A percentile compares a stretch with the other conserved stretches of the same genome.
Evolutionary conservation across 2,797 vertebrate genomes (phyloP).

Genomic region (Simalia tracyae): DNA sequence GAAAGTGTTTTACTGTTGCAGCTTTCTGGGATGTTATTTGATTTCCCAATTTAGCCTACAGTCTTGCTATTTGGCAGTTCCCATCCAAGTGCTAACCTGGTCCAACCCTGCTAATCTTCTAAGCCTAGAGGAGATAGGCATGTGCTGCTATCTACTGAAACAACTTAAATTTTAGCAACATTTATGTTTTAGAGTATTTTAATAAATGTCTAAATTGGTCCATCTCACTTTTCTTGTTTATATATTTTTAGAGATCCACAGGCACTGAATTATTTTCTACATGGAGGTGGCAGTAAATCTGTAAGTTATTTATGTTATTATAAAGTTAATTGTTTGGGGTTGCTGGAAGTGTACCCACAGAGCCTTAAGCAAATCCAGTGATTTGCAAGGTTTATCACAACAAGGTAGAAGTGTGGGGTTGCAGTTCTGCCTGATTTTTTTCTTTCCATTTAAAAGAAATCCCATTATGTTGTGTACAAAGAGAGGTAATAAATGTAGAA

Average conservation of each 20-base stretch:
- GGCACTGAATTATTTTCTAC: slow-evolving; percentile 96
- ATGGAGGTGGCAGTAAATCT: slow-evolving; percentile 93
- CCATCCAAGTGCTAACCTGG: not conserved
- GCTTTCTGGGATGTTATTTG: not conserved
- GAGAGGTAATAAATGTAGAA: not conserved
- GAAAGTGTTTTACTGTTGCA: not conserved
- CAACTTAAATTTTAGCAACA: not conserved
- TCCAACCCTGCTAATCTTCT: not conserved
- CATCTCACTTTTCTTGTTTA: slow-evolving; percentile 24
- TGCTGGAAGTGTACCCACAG: not conserved
- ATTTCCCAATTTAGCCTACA: not conserved
- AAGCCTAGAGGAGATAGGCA: not conserved
- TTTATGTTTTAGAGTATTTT: slow-evolving; percentile 18
- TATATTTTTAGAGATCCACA: slow-evolving; percentile 88
- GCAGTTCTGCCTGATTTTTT: not conserved
- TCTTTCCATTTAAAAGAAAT: not conserved
- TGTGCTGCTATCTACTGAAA: not conserved
- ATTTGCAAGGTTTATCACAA: not conserved
- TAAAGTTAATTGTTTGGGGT: not conserved
- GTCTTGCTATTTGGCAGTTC: not conserved
- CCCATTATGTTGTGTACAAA: not conserved
- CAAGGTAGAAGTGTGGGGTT: not conserved
- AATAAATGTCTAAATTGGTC: slow-evolving; percentile 15
- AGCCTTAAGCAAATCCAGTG: not conserved
- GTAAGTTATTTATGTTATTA: slow-evolving; percentile 79